Conservation (phyloP, 1,140 invertebrate species). For the Asbolus verrucosus region DNA sequence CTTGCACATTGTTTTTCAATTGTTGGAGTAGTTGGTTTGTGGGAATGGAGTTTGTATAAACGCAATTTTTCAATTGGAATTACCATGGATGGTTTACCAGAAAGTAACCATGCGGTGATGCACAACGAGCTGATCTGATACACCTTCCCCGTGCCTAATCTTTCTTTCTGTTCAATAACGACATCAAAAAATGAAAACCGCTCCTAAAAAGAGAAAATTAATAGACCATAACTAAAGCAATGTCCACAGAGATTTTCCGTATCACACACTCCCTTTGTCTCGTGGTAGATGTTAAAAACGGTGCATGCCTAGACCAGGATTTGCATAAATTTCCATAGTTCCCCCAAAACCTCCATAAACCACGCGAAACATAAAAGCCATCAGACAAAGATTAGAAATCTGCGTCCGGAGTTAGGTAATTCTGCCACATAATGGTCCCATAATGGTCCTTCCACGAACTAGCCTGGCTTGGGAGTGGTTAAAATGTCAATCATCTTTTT, state of each 20-base stretch:
- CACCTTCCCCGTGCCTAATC: neutral
- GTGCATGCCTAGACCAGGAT: no score
- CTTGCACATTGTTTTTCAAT: no score
- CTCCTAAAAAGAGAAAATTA: no score
- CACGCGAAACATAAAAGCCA: neutral
- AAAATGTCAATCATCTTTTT: slow-evolving; percentile 32
- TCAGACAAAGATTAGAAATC: slow-evolving; percentile 21
- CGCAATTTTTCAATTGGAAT: neutral
- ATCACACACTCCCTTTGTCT: no score
- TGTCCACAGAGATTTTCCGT: no score
- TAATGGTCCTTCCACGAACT: slow-evolving; percentile 42
- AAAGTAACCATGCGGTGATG: neutral
- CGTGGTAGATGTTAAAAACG: no score
- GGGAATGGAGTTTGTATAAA: neutral
- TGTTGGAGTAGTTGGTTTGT: no score
- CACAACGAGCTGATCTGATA: neutral
- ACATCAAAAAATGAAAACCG: no score
- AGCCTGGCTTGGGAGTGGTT: slow-evolving; percentile 28
- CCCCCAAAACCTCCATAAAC: neutral
- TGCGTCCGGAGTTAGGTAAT: slow-evolving; percentile 1
- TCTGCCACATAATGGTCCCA: slow-evolving; percentile 39
- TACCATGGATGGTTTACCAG: neutral
- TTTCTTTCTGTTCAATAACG: neutral
- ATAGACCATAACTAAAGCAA: no score
- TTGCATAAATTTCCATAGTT: neutral